Conservation (phyloP, 2,888 invertebrate genomes). For the Resseliella maxima region DNA sequence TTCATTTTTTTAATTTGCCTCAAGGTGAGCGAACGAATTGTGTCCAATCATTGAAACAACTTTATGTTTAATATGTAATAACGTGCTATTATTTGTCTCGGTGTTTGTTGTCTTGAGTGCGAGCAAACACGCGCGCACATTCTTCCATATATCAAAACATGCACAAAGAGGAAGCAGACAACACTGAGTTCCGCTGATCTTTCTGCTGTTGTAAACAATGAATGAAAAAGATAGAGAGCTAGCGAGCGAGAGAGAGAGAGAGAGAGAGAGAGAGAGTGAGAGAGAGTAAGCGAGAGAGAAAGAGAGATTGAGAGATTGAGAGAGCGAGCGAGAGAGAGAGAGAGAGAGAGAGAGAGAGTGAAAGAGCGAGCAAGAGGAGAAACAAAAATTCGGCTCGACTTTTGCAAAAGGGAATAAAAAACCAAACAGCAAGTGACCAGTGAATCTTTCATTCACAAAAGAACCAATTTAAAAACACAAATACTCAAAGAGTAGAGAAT, state of each 20-base stretch:
- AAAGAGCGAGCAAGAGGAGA: not conserved
- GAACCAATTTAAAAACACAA: not conserved
- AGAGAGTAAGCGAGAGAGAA: too few relatives aligned
- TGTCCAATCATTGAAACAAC: constrained; percentile 23
- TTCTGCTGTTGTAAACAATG: too few relatives aligned
- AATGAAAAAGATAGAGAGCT: too few relatives aligned
- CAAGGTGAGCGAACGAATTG: constrained; percentile 6
- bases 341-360: not conserved
- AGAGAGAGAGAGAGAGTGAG: too few relatives aligned
- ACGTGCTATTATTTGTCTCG: constrained; percentile 5
- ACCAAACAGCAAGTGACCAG: not conserved
- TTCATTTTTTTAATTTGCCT: not conserved
- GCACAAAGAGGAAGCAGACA: too few relatives aligned
- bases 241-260: too few relatives aligned
- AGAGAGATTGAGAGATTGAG: too few relatives aligned
- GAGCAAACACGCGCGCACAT: too few relatives aligned
- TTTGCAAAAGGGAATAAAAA: not conserved
- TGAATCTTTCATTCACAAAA: constrained; percentile 24
- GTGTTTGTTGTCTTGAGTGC: not conserved
- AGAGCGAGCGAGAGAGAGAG: not conserved
- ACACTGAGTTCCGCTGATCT: too few relatives aligned
- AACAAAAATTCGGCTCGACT: too few relatives aligned
- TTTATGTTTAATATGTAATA: constrained; percentile 38
- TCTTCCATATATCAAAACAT: too few relatives aligned
- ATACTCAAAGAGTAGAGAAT: too few relatives aligned